Percentiles rank a stretch among this genome's conserved stretches.
These are phyloP conservation scores for Lepisosteus osseus DNA, from an alignment of 2,113 vertebrate species.

Conservation along the genomic window DNA sequence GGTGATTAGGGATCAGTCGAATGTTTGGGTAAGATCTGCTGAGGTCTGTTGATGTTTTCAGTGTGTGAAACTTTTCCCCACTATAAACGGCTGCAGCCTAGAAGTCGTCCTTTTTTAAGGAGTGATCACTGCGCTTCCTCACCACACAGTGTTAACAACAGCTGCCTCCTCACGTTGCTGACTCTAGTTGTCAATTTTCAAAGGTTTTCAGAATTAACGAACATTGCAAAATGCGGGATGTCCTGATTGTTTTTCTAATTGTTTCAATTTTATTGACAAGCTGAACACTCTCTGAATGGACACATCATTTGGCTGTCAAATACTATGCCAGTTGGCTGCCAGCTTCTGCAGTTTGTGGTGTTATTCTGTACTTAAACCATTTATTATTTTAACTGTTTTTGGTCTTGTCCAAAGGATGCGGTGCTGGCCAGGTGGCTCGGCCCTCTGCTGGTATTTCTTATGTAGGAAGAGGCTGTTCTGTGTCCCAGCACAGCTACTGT, in stretches of 20 bases:
- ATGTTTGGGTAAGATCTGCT: neutral
- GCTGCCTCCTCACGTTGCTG: conserved; percentile 23
- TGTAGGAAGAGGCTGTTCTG: conserved; percentile 20
- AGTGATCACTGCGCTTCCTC: neutral
- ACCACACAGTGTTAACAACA: neutral
- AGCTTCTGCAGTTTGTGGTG: neutral
- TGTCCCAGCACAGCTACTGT: conserved; percentile 24
- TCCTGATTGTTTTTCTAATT: conserved; percentile 22
- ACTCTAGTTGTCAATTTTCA: conserved; percentile 27
- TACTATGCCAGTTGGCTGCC: conserved; percentile 24
- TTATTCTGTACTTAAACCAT: neutral
- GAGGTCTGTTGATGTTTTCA: neutral
- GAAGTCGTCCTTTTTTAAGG: conserved; percentile 10
- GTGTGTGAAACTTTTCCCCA: neutral
- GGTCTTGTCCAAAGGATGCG: conserved; percentile 24
- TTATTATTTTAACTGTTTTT: neutral
- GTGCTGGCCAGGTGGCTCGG: conserved; percentile 21
- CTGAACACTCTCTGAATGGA: conserved; percentile 18
- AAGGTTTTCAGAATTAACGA: conserved; percentile 31
- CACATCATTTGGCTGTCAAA: conserved; percentile 13
- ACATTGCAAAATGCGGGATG: conserved; percentile 16
- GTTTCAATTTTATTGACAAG: conserved; percentile 24
- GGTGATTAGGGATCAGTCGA: neutral
- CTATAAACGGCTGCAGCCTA: conserved; percentile 5
- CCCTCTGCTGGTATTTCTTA: conserved; percentile 22